Percentiles rank a stretch among this genome's conserved stretches.
Evolutionary conservation across 2,797 vertebrate species (phyloP).

Genomic region (Odontamblyopus rebecca): DNA sequence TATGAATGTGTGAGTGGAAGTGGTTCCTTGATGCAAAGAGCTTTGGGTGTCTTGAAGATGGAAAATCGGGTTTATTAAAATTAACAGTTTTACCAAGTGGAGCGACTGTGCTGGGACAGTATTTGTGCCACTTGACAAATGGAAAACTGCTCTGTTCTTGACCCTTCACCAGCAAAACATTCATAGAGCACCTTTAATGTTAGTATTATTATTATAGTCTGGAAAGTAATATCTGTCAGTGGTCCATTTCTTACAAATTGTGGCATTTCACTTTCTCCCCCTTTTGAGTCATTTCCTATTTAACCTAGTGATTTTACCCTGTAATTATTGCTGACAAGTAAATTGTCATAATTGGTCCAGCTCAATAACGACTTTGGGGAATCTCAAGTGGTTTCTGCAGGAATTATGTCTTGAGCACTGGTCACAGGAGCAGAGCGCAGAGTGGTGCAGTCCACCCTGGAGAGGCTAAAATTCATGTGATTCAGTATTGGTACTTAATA

Average conservation of each 20-base stretch:
- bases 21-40: no score
- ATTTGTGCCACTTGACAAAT: no score
- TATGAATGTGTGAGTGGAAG: no score
- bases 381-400: constrained; percentile 1
- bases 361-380: constrained; percentile 4
- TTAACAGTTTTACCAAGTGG: no score
- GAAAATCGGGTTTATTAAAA: no score
- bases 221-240: neutral
- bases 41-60: no score
- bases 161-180: neutral
- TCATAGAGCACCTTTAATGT: neutral
- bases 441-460: neutral
- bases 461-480: neutral
- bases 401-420: neutral
- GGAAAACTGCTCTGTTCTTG: no score
- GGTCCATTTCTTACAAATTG: neutral
- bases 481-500: neutral
- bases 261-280: neutral
- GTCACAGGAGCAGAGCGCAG: neutral
- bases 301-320: constrained; percentile 10
- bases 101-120: no score
- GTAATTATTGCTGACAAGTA: constrained; percentile 14
- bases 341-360: constrained; percentile 13
- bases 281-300: neutral
- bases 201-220: neutral